Percentiles rank a stretch among this genome's conserved stretches.
Evolutionary conservation across 2,797 vertebrate species (phyloP).

Genomic region (Acestrorhynchus altus): DNA sequence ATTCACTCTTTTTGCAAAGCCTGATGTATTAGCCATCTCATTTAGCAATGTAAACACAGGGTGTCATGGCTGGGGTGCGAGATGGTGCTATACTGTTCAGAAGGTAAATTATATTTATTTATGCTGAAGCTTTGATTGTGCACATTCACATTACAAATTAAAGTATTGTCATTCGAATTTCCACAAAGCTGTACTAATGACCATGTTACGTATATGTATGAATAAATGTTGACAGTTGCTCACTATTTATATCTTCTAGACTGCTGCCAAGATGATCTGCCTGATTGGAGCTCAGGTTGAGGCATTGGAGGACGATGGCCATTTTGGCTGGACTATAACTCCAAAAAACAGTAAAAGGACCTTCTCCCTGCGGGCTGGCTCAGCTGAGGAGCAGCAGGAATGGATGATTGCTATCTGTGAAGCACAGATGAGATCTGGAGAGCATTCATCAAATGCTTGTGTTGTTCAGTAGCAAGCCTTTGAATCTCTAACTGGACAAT

Average conservation of each 20-base stretch:
- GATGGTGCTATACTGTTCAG: too few species aligned
- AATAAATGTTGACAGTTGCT: too few species aligned
- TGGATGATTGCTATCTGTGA: slow-evolving; percentile 61
- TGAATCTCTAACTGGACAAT: neutral
- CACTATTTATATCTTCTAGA: slow-evolving; percentile 39
- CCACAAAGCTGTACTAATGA: too few species aligned
- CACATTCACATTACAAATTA: too few species aligned
- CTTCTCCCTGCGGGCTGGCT: slow-evolving; percentile 49
- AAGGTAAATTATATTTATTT: too few species aligned
- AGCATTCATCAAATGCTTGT: slow-evolving; percentile 50
- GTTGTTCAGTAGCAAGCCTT: slow-evolving; percentile 54
- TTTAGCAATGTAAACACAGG: too few species aligned
- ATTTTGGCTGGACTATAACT: slow-evolving; percentile 56
- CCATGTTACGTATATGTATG: too few species aligned
- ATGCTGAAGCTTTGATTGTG: too few species aligned
- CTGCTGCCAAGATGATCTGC: slow-evolving; percentile 53
- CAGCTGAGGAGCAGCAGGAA: slow-evolving; percentile 47
- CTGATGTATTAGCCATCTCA: too few species aligned
- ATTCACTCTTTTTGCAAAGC: too few species aligned
- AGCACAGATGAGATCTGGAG: slow-evolving; percentile 52
- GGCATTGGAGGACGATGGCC: slow-evolving; percentile 33
- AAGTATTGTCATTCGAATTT: too few species aligned
- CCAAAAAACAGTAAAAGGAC: slow-evolving; percentile 51
- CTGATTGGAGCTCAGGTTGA: slow-evolving; percentile 57
- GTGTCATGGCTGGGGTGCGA: too few species aligned